These are phyloP conservation scores for Enteromius treurensis DNA, from an alignment of 2,797 vertebrate species.

Conservation along the genomic window DNA sequence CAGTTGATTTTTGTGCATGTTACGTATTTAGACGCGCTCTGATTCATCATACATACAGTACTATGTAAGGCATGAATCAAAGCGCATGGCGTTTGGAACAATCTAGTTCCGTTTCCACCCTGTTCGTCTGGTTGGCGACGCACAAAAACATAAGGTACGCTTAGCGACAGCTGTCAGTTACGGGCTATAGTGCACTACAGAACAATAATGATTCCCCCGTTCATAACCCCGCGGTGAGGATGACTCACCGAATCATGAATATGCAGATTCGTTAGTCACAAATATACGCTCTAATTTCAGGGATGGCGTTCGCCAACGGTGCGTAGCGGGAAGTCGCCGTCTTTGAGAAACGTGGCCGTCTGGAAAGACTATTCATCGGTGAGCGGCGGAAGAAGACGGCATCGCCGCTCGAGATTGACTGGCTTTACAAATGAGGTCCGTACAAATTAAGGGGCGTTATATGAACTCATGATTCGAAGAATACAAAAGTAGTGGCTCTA, in stretches of 20 bases:
- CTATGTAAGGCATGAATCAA: not conserved
- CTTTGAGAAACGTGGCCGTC: not conserved
- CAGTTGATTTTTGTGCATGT: not conserved
- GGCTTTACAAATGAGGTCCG: conserved; percentile 62
- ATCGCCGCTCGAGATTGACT: conserved; percentile 53
- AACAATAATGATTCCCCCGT: conserved; percentile 36
- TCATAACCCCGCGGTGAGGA: conserved; percentile 8
- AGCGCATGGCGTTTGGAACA: no score
- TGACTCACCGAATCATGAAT: not conserved
- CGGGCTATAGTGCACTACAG: conserved; percentile 55
- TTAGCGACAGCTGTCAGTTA: conserved; percentile 71
- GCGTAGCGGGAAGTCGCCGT: conserved; percentile 7
- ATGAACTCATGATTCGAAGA: conserved; percentile 67
- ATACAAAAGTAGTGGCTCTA: conserved; percentile 85
- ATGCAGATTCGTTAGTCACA: conserved; percentile 23
- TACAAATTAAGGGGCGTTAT: conserved; percentile 60
- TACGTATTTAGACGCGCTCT: not conserved
- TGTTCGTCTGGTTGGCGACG: conserved; percentile 51
- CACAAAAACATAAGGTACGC: conserved; percentile 50
- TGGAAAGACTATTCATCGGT: not conserved
- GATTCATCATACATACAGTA: not conserved
- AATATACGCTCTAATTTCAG: conserved; percentile 13
- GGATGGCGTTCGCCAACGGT: not conserved
- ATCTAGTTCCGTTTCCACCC: conserved; percentile 54
- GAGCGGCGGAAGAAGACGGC: not conserved